These are phyloP conservation scores for Drosophila robusta DNA, from an alignment of 2,888 invertebrate genomes.

Conservation along the genomic window DNA sequence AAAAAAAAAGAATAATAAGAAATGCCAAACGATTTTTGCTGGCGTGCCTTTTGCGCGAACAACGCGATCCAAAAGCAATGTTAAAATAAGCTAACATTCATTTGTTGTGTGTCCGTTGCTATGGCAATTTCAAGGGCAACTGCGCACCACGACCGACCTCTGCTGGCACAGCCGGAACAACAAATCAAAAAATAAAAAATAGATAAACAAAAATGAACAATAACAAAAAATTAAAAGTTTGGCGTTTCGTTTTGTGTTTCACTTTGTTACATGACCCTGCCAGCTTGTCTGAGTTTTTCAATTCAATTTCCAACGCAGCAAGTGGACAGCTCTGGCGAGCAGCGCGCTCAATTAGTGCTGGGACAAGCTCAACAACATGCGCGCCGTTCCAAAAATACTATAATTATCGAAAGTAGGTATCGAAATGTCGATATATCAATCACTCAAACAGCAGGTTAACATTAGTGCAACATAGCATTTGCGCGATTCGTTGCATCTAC, in stretches of 20 bases:
- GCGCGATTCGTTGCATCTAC: constrained; percentile 42
- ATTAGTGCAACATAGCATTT: constrained; percentile 30
- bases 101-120: constrained; percentile 52
- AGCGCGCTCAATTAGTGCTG: constrained; percentile 25
- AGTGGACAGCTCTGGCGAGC: constrained; percentile 40
- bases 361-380: constrained; percentile 1
- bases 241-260: background rate
- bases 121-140: constrained; percentile 40
- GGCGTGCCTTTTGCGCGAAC: constrained; percentile 9
- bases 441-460: constrained; percentile 15
- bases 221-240: background rate
- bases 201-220: background rate
- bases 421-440: constrained; percentile 4
- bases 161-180: constrained; percentile 5
- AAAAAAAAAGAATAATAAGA: too few species aligned
- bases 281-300: constrained; percentile 30
- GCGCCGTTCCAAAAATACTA: background rate
- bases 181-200: constrained; percentile 4
- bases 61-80: constrained; percentile 19
- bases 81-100: constrained; percentile 21
- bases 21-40: constrained; percentile 23
- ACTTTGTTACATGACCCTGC: constrained; percentile 16
- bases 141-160: background rate
- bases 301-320: constrained; percentile 35
- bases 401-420: constrained; percentile 11